A percentile compares a stretch with the other conserved stretches of the same genome.
These are phyloP conservation scores for Anthrax anthrax DNA, from an alignment of 2,888 invertebrate genomes.

Conservation along the genomic window DNA sequence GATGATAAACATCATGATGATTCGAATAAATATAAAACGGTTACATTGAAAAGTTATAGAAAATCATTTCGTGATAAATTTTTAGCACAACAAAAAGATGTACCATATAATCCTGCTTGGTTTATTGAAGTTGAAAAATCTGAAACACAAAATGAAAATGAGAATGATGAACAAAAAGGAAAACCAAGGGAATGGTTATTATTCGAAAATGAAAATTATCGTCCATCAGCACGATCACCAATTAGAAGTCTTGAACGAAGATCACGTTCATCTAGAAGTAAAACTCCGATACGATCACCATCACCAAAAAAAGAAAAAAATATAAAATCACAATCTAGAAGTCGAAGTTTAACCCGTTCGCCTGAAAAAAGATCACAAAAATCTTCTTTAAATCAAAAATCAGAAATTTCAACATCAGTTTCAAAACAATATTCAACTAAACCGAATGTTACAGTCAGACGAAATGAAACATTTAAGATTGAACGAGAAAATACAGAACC, in stretches of 20 bases:
- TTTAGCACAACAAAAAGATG: conserved; percentile 24
- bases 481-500: conserved; percentile 13
- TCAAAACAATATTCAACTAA: no score
- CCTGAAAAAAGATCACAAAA: background rate
- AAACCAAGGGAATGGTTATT: conserved; percentile 20
- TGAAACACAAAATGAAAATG: conserved; percentile 10
- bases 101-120: conserved; percentile 31
- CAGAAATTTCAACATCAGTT: background rate
- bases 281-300: conserved; percentile 13
- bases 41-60: conserved; percentile 30
- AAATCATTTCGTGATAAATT: conserved; percentile 31
- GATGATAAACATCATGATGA: conserved; percentile 5
- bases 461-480: conserved; percentile 16
- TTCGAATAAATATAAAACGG: conserved; percentile 28
- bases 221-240: conserved; percentile 29
- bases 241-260: conserved; percentile 19
- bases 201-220: conserved; percentile 29
- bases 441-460: conserved; percentile 5
- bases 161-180: conserved; percentile 18
- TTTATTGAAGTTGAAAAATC: conserved; percentile 27
- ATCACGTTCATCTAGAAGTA: conserved; percentile 5
- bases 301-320: conserved; percentile 20
- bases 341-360: background rate
- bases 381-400: background rate
- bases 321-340: conserved; percentile 23